Base-by-base conservation (phyloP, 2,888 invertebrate genomes). In the Arrhopalites spinosus region DNA sequence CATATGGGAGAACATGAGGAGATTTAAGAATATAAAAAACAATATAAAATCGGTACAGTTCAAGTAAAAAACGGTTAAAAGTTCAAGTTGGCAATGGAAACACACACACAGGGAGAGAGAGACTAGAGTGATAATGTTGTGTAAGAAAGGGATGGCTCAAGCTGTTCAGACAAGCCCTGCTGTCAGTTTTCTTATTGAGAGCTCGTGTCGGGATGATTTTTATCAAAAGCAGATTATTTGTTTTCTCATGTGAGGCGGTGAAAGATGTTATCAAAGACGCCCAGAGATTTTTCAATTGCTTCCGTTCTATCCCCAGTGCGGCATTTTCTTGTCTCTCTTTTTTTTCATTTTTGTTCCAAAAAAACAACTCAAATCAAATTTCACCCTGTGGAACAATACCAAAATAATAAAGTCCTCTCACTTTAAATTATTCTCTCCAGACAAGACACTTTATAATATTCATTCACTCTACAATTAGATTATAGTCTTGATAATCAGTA, bases 181-280 rank as follows among this genome's bases (percentile, higher is more conserved):
- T 56, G 27, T 61, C 43, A 45, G 53, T 61, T 50, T n/a, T 53
- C 45, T 50, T 72, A 61, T 27, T 45, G 36, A 15, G 29, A 63
- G 63, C 72, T 63, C n/a, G 71, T 53, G 75, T 75, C 77, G 77
- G 75, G 25, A 77, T 75, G 43, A 77, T 77, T 74, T 75, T 77
- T 77, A 77, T 77, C 75, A 77, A 74, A 75, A 75, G 72, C 59
- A 53, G 63, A 68, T 67, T 77, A 77, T 77, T 77, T 77, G 75
- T 77, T 77, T 77, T 77, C 75, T 43, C 72, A 75, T 73, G 59
- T 72, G 50, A 56, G 63, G 68, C 72, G 72, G 77, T 59, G 25
- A 15, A 71, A 47, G 43, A 45, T 63, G 30, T 61, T 70, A 71
- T 77, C 77, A 77, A 77, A 73, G 56, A 56, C 36, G 61, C 59